Evolutionary conservation across 1,140 invertebrate species (phyloP).

Genomic region (Bombyx mandarina): DNA sequence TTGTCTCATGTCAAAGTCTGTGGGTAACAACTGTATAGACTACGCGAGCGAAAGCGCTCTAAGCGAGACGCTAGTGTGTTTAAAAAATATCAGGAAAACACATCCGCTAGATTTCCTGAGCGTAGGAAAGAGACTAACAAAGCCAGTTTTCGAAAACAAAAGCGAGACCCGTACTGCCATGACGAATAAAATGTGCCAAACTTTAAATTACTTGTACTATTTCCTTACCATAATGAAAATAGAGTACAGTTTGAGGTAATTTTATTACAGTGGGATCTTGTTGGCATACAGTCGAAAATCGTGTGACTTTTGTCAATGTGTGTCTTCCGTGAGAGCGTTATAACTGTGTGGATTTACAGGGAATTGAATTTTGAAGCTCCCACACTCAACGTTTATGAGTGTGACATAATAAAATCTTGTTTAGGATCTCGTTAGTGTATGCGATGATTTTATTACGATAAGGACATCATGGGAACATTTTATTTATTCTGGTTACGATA

Average conservation of each 20-base stretch:
- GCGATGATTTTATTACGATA: not conserved
- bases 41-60: no score
- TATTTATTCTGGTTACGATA: no score
- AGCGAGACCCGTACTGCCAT: slow-evolving; percentile 16
- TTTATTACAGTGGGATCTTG: no score
- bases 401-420: slow-evolving; percentile 3
- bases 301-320: slow-evolving; percentile 14
- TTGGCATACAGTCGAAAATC: slow-evolving; percentile 1
- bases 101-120: slow-evolving; percentile 13
- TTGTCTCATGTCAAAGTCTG: no score
- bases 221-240: not conserved
- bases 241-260: slow-evolving; percentile 3
- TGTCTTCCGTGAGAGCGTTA: slow-evolving; percentile 15
- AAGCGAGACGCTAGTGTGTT: slow-evolving; percentile 6
- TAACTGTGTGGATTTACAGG: slow-evolving; percentile 15
- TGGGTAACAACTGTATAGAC: no score
- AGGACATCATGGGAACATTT: no score
- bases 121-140: slow-evolving; percentile 25
- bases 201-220: not conserved
- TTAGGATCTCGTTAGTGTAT: not conserved
- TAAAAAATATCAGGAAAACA: slow-evolving; percentile 23
- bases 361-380: slow-evolving; percentile 20
- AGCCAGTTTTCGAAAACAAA: slow-evolving; percentile 31
- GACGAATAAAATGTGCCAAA: slow-evolving; percentile 18
- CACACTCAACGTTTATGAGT: slow-evolving; percentile 7